Percentiles rank a stretch among this genome's conserved stretches.
Evolutionary conservation across 1,140 invertebrate genomes (phyloP).

Genomic region (Dendroctonus valens): DNA sequence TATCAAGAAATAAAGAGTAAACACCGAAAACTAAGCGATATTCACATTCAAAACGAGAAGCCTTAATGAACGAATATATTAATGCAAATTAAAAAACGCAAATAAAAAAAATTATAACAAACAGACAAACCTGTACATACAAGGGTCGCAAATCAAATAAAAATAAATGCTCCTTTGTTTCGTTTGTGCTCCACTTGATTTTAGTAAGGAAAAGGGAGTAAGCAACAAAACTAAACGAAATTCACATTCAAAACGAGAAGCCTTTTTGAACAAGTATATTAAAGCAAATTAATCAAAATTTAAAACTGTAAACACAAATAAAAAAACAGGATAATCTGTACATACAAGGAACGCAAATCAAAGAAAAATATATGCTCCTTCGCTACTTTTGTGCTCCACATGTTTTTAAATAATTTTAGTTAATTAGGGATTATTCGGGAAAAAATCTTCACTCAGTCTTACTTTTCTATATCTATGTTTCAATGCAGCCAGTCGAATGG

Average conservation of each 20-base stretch:
- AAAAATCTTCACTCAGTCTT: neutral
- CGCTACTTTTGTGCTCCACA: neutral
- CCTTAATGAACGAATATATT: neutral
- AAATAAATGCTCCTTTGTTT: neutral
- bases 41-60: neutral
- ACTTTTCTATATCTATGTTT: conserved; percentile 34
- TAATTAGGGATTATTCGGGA: no score
- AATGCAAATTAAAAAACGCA: neutral
- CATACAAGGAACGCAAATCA: neutral
- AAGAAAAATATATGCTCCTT: neutral
- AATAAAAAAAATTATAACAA: no score
- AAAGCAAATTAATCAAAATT: neutral
- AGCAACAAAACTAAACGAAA: no score
- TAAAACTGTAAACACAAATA: neutral
- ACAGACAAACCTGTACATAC: neutral
- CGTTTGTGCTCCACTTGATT: neutral
- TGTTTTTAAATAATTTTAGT: no score
- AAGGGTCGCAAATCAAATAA: neutral
- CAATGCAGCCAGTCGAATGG: conserved; percentile 34
- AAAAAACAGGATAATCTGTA: neutral
- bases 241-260: no score
- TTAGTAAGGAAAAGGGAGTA: no score
- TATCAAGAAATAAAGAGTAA: no score
- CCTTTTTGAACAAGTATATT: neutral
- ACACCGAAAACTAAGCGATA: no score